A percentile compares a stretch with the other conserved stretches of the same genome.
phyloP scores from a whole-genome alignment of 1,140 invertebrate genomes.

The Glossosoma conforme region DNA sequence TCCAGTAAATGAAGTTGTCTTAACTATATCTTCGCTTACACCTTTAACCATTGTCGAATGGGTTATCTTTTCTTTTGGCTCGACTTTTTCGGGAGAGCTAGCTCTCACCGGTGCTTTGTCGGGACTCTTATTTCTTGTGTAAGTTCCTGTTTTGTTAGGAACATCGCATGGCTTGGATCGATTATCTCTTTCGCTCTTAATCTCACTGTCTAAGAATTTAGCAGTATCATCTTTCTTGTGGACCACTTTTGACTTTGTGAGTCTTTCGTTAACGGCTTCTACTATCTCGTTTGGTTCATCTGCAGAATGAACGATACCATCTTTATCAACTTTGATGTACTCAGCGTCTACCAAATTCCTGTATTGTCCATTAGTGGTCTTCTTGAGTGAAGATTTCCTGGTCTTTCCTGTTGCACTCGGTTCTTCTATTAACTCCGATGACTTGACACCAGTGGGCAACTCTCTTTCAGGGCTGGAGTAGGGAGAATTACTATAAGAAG shows the following conservation, averaged over 20 bases:
- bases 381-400: conserved; percentile 31
- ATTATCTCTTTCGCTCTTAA: conserved; percentile 18
- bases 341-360: conserved; percentile 30
- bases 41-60: background rate
- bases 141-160: conserved; percentile 1
- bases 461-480: conserved; percentile 34
- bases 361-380: conserved; percentile 20
- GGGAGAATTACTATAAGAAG: conserved; percentile 36
- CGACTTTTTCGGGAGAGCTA: conserved; percentile 20
- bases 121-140: conserved; percentile 9
- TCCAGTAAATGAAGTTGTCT: background rate
- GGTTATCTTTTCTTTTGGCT: background rate
- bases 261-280: background rate
- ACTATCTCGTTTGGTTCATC: conserved; percentile 4
- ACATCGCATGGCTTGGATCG: background rate
- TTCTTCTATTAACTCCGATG: conserved; percentile 23
- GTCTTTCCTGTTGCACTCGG: conserved; percentile 18
- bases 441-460: conserved; percentile 26
- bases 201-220: conserved; percentile 33
- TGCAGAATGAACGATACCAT: conserved; percentile 18
- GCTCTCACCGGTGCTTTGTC: conserved; percentile 6
- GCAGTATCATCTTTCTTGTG: conserved; percentile 23
- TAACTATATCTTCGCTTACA: background rate
- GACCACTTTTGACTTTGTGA: background rate
- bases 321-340: conserved; percentile 24